Base-by-base conservation (phyloP, 2,113 vertebrate genomes). In the Hippocampus mohnikei region DNA sequence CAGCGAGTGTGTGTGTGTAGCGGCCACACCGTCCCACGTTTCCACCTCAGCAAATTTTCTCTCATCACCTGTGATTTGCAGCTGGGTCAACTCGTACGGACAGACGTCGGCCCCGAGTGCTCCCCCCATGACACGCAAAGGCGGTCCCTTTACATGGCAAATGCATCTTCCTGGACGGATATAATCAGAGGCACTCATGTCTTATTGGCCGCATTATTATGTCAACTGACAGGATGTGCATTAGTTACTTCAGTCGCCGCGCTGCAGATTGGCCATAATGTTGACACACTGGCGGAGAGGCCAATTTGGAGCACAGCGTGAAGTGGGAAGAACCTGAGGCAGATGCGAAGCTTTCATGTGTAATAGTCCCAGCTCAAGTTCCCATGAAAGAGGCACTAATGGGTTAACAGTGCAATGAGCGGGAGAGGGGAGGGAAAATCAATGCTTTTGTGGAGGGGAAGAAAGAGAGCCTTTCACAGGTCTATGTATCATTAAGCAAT, bases 401-500 rank as follows among this genome's bases (percentile, higher is more conserved):
- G 91, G 90, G 91, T 92, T 92, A 92, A 92, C 84, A 85, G 82
- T 86, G 81, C 91, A 88, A 93, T 85, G 85, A 91, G 85, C 87
- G 73, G 79, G 88, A 85, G 88, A 85, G 88, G 84, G 84, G 82
- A 23, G 63, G 77, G 81, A 76, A 88, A 88, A 91, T 91, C 87
- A 88, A 89, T 91, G 89, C 91, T 91, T 91, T 92, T 92, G 90
- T 93, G 85, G 84, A 86, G 80, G 72, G 84, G 81, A 89, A 91
- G 89, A 91, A 90, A 91, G 86, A 80, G 84, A 89, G 84, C 86
- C 90, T 91, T 91, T 91, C 91, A 91, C 91, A 93, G 89, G 92
- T 92, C 90, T 91, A 91, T 90, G 89, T 93, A 89, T 92, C 91
- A 92, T 92, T 92, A 92, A 91, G 91, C 91, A 93, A 93, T 92